Evolutionary conservation across 2,888 invertebrate species (phyloP).

Genomic region (Trichogramma dendrolimi): DNA sequence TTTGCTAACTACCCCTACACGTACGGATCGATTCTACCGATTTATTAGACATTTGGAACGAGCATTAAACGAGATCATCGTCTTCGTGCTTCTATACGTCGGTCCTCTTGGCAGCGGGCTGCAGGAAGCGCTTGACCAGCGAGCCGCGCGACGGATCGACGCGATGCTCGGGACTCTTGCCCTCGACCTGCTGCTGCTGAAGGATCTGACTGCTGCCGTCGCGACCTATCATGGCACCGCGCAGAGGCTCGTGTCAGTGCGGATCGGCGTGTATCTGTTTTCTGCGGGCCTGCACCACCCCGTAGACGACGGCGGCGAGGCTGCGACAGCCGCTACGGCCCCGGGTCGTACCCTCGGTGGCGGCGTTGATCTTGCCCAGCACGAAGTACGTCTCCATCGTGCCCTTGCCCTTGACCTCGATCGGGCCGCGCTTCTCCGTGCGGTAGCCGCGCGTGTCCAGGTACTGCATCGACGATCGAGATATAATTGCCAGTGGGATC

Average conservation of each 20-base stretch:
- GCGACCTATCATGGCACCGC: too few relatives aligned
- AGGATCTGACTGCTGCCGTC: too few relatives aligned
- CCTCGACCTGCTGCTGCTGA: background rate
- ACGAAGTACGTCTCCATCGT: constrained; percentile 95
- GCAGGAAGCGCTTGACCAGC: too few relatives aligned
- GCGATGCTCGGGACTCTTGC: background rate
- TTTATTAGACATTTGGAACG: too few relatives aligned
- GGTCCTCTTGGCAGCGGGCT: too few relatives aligned
- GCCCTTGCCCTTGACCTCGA: constrained; percentile 92
- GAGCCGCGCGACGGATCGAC: background rate
- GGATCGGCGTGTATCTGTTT: constrained; percentile 57
- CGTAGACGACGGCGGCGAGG: constrained; percentile 82
- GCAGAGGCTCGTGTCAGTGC: too few relatives aligned
- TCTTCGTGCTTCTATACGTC: too few relatives aligned
- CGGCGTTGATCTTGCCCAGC: constrained; percentile 61
- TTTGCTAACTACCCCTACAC: too few relatives aligned
- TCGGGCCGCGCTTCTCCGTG: constrained; percentile 73
- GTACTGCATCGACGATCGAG: constrained; percentile 58
- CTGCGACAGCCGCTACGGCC: constrained; percentile 72
- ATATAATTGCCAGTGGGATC: background rate
- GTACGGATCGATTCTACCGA: too few relatives aligned
- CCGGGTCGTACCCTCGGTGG: constrained; percentile 59
- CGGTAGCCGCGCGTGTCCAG: constrained; percentile 70
- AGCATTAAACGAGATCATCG: too few relatives aligned
- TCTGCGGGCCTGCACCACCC: constrained; percentile 78